phyloP scores from a whole-genome alignment of 2,888 invertebrate species.

The Antitype chi region DNA sequence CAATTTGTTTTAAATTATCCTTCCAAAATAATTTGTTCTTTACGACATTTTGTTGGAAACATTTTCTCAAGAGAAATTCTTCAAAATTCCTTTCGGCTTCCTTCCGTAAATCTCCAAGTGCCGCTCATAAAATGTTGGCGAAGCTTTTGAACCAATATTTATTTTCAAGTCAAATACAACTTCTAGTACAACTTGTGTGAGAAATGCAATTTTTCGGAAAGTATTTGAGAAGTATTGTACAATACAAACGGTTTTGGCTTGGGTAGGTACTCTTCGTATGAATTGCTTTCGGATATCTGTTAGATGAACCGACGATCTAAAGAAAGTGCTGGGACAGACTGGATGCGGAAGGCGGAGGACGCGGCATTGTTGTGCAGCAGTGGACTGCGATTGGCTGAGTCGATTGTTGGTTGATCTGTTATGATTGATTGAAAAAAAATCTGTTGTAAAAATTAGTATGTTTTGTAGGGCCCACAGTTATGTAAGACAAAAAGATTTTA shows the following conservation, averaged over 20 bases:
- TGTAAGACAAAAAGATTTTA: too few species aligned
- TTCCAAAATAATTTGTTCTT: neutral
- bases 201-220: conserved; percentile 27
- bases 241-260: neutral
- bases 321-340: too few species aligned
- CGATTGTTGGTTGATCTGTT: too few species aligned
- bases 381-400: too few species aligned
- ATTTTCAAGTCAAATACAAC: conserved; percentile 33
- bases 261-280: too few species aligned
- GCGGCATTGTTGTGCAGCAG: too few species aligned
- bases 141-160: conserved; percentile 42
- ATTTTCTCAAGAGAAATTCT: neutral
- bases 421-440: too few species aligned
- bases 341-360: too few species aligned
- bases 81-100: conserved; percentile 1
- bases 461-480: too few species aligned
- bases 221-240: conserved; percentile 16
- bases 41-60: neutral
- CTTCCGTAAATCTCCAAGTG: conserved; percentile 11
- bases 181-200: conserved; percentile 12
- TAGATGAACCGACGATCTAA: too few species aligned
- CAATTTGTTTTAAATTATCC: neutral
- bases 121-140: conserved; percentile 14
- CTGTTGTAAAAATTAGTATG: too few species aligned
- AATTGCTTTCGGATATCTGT: neutral